Conservation (phyloP, 2,797 vertebrate genomes). For the Rhinatrema bivittatum region DNA sequence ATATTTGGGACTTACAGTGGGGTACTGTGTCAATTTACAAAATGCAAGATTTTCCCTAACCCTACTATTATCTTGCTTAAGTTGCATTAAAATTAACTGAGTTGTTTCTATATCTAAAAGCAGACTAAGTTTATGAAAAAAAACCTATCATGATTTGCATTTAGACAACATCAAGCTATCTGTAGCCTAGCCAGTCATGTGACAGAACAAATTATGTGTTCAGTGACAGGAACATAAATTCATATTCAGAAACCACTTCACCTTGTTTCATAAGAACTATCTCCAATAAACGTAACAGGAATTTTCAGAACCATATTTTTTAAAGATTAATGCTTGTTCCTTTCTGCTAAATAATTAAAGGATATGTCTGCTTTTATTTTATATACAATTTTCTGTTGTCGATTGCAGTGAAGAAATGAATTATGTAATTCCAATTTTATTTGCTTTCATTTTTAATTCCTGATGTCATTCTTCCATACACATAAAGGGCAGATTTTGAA, state of each 20-base stretch:
- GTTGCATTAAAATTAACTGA: no score
- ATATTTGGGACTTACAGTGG: no score
- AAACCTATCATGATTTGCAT: not conserved
- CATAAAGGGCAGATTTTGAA: no score
- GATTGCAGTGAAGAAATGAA: not conserved
- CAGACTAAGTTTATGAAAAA: no score
- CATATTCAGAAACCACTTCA: not conserved
- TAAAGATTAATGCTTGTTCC: not conserved
- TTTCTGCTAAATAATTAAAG: conserved; percentile 5
- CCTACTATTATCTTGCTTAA: no score
- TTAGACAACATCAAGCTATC: not conserved
- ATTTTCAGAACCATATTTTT: not conserved
- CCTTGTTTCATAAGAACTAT: not conserved
- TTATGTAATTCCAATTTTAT: not conserved
- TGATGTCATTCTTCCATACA: not conserved
- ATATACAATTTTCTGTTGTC: not conserved
- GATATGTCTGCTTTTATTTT: conserved; percentile 9
- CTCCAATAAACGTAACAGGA: conserved; percentile 3
- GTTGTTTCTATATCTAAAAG: no score
- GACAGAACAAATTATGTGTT: not conserved
- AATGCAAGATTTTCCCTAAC: no score
- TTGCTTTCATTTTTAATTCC: conserved; percentile 6
- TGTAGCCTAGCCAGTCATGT: not conserved
- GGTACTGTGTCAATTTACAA: no score
- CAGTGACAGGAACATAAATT: not conserved